Conservation (phyloP, 2,888 invertebrate genomes). For the Nasonovia ribisnigri region DNA sequence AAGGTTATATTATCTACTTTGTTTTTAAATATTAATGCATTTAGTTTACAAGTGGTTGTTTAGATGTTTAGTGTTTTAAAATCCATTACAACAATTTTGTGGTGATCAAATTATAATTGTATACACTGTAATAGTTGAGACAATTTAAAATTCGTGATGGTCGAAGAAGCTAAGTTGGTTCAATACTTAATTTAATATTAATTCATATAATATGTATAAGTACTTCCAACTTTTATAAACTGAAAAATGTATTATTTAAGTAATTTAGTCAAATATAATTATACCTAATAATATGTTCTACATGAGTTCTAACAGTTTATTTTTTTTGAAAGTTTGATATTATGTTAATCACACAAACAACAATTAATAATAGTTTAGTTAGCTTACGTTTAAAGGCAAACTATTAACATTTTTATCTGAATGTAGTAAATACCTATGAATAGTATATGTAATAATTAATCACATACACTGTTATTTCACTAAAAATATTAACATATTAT, state of each 20-base stretch:
- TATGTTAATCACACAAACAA: background rate
- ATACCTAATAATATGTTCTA: no score
- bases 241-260: no score
- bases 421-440: background rate
- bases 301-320: background rate
- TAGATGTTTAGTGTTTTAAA: background rate
- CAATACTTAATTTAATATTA: no score
- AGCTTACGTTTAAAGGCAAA: background rate
- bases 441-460: background rate
- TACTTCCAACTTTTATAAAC: no score
- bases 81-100: slow-evolving; percentile 5
- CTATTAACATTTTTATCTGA: background rate
- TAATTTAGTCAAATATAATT: no score
- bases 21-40: background rate
- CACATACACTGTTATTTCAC: background rate
- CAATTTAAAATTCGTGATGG: background rate
- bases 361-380: background rate
- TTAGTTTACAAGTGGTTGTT: background rate
- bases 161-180: background rate
- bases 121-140: background rate
- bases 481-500: background rate
- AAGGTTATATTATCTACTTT: background rate
- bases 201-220: no score
- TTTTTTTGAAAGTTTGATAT: background rate
- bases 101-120: background rate